Percentiles rank a stretch among this genome's conserved stretches.
Evolutionary conservation across 92 coral and sea anemone genomes (phyloP).

Genomic region (Porites evermanni): DNA sequence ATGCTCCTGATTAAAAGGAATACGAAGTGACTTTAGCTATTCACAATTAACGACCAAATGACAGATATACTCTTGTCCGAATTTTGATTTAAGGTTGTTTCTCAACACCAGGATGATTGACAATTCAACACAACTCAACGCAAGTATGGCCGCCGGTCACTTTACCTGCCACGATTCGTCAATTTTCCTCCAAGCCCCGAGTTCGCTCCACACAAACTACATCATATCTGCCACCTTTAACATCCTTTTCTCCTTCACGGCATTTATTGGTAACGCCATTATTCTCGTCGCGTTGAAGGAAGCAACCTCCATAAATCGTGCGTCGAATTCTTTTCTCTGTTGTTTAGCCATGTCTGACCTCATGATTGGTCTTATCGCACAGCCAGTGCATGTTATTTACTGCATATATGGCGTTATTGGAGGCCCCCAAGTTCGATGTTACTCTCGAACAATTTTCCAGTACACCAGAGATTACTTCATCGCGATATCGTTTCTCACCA

Average conservation of each 20-base stretch:
- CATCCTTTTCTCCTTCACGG: conserved; percentile 2
- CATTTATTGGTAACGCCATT: conserved; percentile 24
- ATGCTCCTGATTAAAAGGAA: not conserved
- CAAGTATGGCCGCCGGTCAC: not conserved
- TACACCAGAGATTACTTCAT: conserved; percentile 20
- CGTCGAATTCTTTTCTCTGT: conserved; percentile 13
- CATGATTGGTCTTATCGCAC: conserved; percentile 21
- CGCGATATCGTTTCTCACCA: conserved; percentile 28
- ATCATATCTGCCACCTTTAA: conserved; percentile 6
- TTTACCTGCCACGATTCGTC: conserved; percentile 34
- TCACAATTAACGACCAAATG: not conserved
- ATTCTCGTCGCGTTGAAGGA: conserved; percentile 11
- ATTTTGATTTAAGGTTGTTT: not conserved
- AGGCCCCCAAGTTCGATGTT: conserved; percentile 27
- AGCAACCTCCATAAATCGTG: not conserved
- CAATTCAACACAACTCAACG: not conserved
- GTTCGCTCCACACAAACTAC: conserved; percentile 16
- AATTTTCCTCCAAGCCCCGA: conserved; percentile 10
- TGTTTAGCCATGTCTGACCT: conserved; percentile 26
- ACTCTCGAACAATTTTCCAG: conserved; percentile 10
- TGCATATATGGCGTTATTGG: conserved; percentile 20
- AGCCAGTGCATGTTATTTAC: conserved; percentile 35
- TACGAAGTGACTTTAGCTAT: not conserved
- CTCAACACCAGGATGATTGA: not conserved
- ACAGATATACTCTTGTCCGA: too few species aligned